A percentile compares a stretch with the other conserved stretches of the same genome.
phyloP scores from a whole-genome alignment of 2,113 vertebrate genomes.

The Hucho hucho region DNA sequence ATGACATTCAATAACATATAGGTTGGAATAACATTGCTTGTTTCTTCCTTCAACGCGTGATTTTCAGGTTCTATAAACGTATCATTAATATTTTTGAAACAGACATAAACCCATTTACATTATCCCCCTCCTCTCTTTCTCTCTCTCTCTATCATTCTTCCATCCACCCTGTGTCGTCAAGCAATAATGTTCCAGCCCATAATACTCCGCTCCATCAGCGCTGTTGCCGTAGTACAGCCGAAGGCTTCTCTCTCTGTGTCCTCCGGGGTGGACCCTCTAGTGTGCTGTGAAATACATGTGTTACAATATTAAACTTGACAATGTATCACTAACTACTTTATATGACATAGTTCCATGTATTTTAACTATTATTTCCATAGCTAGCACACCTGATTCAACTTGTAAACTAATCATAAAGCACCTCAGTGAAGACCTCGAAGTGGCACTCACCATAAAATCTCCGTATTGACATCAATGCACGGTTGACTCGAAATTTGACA shows the following conservation, averaged over 20 bases:
- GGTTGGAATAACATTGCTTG: not conserved
- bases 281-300: conserved; percentile 60
- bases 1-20: not conserved
- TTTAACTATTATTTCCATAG: no score
- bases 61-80: not conserved
- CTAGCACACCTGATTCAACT: no score
- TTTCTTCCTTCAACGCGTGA: not conserved
- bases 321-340: no score
- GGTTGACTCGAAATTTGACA: no score
- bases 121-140: conserved; percentile 13
- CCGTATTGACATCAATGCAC: no score
- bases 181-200: not conserved
- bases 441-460: no score
- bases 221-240: conserved; percentile 27
- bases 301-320: not conserved
- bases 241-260: conserved; percentile 42
- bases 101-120: not conserved
- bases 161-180: not conserved
- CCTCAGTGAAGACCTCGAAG: no score
- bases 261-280: conserved; percentile 49
- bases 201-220: conserved; percentile 13
- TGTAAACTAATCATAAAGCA: no score
- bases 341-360: no score
- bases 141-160: conserved; percentile 9
- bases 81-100: not conserved